Percentiles rank a stretch among this genome's conserved stretches.
These are phyloP conservation scores for Tiliacea citrago DNA, from an alignment of 2,888 invertebrate genomes.

Conservation along the genomic window DNA sequence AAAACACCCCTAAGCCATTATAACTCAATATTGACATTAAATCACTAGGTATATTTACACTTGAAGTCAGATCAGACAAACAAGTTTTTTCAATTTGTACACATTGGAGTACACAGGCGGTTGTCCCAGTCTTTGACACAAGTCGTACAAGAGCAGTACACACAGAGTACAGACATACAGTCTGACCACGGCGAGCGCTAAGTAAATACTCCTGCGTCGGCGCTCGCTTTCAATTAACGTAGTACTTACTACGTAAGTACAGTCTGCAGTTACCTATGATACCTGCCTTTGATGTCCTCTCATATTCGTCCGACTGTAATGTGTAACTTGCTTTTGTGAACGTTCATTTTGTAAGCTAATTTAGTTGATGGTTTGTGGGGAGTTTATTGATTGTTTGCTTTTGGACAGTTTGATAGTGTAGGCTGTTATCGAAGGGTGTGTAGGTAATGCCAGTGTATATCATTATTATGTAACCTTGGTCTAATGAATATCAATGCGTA, in stretches of 20 bases:
- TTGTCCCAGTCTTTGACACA: constrained; percentile 79
- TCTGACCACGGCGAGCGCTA: constrained; percentile 80
- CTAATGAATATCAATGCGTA: neutral
- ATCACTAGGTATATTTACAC: constrained; percentile 25
- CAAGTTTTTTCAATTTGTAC: constrained; percentile 51
- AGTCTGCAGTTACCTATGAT: constrained; percentile 84
- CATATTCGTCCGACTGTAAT: constrained; percentile 75
- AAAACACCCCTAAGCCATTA: constrained; percentile 22
- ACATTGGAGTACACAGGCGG: constrained; percentile 48
- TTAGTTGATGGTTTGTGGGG: constrained; percentile 49
- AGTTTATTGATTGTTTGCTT: constrained; percentile 28
- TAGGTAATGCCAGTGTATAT: neutral
- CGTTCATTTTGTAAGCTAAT: constrained; percentile 61
- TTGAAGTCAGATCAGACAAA: constrained; percentile 43
- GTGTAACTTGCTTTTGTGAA: constrained; percentile 75
- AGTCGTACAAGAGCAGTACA: constrained; percentile 82
- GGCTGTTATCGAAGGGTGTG: neutral
- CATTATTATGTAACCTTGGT: neutral
- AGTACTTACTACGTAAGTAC: constrained; percentile 63
- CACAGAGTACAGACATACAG: constrained; percentile 69
- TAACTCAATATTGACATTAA: constrained; percentile 32
- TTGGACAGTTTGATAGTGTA: neutral
- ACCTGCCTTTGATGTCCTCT: constrained; percentile 85
- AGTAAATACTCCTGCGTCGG: constrained; percentile 79
- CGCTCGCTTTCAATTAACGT: constrained; percentile 86